These are phyloP conservation scores for Gadus chalcogrammus DNA, from an alignment of 2,113 vertebrate genomes.

Conservation along the genomic window DNA sequence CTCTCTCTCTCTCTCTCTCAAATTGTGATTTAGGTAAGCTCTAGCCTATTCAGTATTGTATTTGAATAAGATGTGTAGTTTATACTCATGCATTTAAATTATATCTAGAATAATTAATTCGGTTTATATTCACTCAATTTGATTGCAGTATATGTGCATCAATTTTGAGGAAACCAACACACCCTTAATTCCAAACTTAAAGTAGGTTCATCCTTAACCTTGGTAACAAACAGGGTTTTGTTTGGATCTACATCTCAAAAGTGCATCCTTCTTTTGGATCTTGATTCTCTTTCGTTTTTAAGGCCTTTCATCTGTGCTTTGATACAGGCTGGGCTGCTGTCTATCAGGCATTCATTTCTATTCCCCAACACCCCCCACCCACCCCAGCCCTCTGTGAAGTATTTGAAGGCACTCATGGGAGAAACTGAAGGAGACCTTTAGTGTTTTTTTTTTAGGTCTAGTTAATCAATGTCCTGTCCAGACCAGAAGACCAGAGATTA, in stretches of 20 bases:
- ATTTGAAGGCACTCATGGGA: slow-evolving; percentile 16
- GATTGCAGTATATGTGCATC: too few relatives aligned
- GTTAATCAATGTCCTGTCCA: slow-evolving; percentile 29
- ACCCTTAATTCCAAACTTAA: background rate
- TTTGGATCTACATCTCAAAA: background rate
- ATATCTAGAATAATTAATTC: too few relatives aligned
- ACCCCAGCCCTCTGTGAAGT: slow-evolving; percentile 29
- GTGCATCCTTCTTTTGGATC: background rate
- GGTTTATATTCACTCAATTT: too few relatives aligned
- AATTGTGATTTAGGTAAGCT: too few relatives aligned
- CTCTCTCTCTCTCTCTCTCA: background rate
- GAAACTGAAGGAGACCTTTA: slow-evolving; percentile 13
- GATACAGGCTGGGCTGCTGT: slow-evolving; percentile 33
- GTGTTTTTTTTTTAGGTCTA: slow-evolving; percentile 30
- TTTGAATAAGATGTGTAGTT: too few relatives aligned
- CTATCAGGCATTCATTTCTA: slow-evolving; percentile 43
- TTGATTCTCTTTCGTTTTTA: background rate
- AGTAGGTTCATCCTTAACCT: slow-evolving; percentile 22
- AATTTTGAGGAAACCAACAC: too few relatives aligned
- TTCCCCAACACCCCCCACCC: slow-evolving; percentile 8
- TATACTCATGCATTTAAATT: too few relatives aligned
- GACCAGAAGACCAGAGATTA: background rate
- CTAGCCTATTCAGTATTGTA: too few relatives aligned
- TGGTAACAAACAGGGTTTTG: background rate
- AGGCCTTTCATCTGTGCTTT: background rate